Conservation (phyloP, 2,113 vertebrate species). For the Myrmecobius fasciatus region DNA sequence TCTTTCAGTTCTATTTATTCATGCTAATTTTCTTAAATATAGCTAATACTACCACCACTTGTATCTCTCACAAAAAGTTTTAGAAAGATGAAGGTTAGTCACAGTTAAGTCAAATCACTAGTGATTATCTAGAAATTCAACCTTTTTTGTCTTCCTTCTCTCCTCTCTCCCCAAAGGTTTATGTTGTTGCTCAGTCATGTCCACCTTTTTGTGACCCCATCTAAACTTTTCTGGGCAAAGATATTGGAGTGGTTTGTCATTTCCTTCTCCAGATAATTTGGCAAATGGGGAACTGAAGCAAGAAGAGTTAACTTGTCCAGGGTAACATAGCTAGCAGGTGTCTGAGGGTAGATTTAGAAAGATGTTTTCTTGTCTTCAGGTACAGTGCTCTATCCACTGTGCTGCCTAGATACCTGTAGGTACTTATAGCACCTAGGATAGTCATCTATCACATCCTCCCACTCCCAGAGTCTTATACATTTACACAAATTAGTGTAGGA, state of each 20-base stretch:
- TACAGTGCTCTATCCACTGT: too few species aligned
- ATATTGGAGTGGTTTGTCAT: too few species aligned
- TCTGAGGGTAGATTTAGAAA: background rate
- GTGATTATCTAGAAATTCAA: background rate
- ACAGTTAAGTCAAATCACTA: background rate
- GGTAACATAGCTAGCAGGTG: background rate
- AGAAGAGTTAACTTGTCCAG: background rate
- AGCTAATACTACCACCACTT: background rate
- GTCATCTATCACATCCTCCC: background rate
- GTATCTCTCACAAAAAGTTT: background rate
- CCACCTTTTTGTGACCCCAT: too few species aligned
- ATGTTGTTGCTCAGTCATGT: background rate
- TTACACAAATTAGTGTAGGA: background rate
- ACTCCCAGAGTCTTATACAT: background rate
- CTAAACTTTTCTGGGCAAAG: too few species aligned
- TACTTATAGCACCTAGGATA: too few species aligned
- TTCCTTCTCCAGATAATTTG: too few species aligned
- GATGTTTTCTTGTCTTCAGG: background rate
- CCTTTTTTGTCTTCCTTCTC: background rate
- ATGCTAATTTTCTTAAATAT: background rate
- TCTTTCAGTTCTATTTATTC: background rate
- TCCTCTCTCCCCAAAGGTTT: background rate
- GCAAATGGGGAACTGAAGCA: background rate
- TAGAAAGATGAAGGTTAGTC: background rate
- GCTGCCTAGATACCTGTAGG: background rate